phyloP scores from a whole-genome alignment of 2,113 vertebrate species.

The Megaceryle torquata region DNA sequence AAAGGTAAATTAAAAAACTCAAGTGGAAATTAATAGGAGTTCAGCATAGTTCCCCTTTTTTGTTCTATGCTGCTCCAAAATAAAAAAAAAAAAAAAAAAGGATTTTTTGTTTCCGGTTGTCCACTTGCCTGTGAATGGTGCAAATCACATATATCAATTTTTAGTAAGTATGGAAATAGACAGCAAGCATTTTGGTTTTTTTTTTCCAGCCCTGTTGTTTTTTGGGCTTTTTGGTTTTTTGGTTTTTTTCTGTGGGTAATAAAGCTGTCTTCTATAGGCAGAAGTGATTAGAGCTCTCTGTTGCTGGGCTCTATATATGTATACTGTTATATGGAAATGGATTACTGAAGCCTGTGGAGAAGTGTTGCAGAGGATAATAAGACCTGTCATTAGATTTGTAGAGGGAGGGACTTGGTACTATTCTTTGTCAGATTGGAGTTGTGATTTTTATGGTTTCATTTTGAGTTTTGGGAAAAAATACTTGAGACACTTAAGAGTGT shows the following conservation, averaged over 20 bases:
- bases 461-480: background rate
- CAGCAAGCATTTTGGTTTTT: background rate
- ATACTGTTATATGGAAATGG: conserved; percentile 72
- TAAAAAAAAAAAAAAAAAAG: no score
- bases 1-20: conserved; percentile 79
- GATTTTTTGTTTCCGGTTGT: background rate
- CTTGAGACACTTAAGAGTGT: background rate
- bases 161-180: background rate
- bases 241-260: conserved; percentile 63
- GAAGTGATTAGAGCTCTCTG: conserved; percentile 30
- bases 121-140: background rate
- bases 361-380: conserved; percentile 61
- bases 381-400: conserved; percentile 59
- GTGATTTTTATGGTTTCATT: conserved; percentile 42
- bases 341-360: conserved; percentile 68
- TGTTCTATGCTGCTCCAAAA: background rate
- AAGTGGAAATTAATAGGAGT: background rate
- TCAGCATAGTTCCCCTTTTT: background rate
- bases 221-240: background rate
- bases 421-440: conserved; percentile 19
- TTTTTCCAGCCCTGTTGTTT: background rate
- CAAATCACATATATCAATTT: background rate
- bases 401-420: background rate
- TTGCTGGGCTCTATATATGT: conserved; percentile 19
- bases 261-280: conserved; percentile 71